Conservation (phyloP, 2,797 vertebrate species). For the Dicrostonyx torquatus region DNA sequence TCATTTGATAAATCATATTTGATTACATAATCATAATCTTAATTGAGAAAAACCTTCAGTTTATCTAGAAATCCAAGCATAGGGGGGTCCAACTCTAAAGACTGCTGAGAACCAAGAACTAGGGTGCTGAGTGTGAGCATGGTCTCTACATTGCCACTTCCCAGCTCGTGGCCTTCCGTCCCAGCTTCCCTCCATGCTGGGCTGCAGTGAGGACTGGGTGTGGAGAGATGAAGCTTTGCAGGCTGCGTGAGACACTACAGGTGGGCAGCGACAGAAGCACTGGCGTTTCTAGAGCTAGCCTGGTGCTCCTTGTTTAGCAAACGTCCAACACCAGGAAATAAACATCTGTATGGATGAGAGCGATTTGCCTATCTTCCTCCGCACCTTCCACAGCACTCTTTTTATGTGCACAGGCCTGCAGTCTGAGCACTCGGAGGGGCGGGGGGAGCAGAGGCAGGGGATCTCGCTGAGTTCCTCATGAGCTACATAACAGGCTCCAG, state of each 20-base stretch:
- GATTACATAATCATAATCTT: background rate
- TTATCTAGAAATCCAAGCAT: background rate
- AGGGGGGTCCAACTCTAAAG: background rate
- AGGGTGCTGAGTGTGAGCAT: background rate
- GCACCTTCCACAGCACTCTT: background rate
- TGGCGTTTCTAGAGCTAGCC: background rate
- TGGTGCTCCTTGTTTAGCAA: background rate
- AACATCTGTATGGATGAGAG: background rate
- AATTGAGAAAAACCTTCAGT: constrained; percentile 26
- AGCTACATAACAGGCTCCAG: background rate
- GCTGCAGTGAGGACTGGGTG: background rate
- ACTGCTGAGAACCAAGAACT: background rate
- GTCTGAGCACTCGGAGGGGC: too few relatives aligned
- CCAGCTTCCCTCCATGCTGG: background rate
- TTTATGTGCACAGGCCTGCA: background rate
- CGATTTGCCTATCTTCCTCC: background rate
- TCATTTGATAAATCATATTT: background rate
- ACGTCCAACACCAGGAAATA: constrained; percentile 31
- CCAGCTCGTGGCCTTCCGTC: background rate
- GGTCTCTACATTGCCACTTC: background rate
- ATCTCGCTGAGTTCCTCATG: background rate
- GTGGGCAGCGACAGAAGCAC: background rate
- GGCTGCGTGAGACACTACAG: background rate
- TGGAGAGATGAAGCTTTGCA: background rate
- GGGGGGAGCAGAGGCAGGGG: background rate